Percentiles rank a stretch among this genome's conserved stretches.
Evolutionary conservation across 2,888 invertebrate species (phyloP).

Genomic region (Drosophila paramelanica): DNA sequence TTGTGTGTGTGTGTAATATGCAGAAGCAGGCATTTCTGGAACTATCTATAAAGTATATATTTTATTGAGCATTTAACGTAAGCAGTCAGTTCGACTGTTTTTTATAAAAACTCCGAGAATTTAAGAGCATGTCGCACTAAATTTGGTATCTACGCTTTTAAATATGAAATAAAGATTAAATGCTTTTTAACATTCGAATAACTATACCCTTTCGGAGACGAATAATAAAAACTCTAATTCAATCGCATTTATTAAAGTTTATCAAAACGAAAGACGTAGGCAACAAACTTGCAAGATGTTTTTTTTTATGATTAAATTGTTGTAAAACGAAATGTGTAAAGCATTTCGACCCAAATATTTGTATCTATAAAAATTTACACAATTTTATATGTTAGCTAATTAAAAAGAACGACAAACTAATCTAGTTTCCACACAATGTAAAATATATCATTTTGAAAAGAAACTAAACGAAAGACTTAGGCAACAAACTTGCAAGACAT

Average conservation of each 20-base stretch:
- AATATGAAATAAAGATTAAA: neutral
- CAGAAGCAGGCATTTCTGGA: neutral
- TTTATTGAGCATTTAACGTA: neutral
- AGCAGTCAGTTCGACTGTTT: neutral
- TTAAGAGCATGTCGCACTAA: neutral
- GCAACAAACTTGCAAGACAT: constrained; percentile 63
- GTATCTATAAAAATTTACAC: neutral
- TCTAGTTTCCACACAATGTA: too few relatives aligned
- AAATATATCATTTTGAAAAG: neutral
- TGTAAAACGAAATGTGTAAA: neutral
- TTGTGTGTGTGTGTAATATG: neutral
- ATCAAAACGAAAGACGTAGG: constrained; percentile 61
- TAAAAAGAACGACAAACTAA: too few relatives aligned
- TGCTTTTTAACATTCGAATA: neutral
- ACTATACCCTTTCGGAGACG: neutral
- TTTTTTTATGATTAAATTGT: neutral
- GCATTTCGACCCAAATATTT: neutral
- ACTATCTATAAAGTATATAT: neutral
- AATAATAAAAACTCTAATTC: neutral
- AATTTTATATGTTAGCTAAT: too few relatives aligned
- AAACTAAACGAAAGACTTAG: constrained; percentile 55
- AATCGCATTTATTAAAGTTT: neutral
- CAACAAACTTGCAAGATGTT: constrained; percentile 57
- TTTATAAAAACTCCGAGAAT: neutral
- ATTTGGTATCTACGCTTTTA: constrained; percentile 1